Base-by-base conservation (phyloP, 1,140 invertebrate species). In the Sitophilus oryzae region DNA sequence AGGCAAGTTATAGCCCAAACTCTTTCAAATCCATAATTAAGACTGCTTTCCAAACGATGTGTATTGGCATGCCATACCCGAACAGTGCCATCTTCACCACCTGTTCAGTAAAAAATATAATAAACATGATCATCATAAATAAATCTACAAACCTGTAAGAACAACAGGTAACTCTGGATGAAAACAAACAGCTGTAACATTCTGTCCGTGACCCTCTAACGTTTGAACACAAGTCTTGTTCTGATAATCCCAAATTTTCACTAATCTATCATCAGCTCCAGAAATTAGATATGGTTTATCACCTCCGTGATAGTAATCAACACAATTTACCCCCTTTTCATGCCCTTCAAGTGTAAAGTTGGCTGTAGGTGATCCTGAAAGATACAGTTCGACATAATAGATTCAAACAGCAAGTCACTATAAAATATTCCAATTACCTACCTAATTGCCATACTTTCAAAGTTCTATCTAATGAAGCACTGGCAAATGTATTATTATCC, bases 241-340 rank as follows among this genome's bases (percentile, higher is more conserved):
- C 71, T 98, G 90, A 72, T 99, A 99, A 71, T 99, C 97, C 97
- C 97, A 99, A 60, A 99, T 98, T 76, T 98, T 99, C 0, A 98
- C 93, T 1, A 93, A 78, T 37, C 91, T 83, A 72, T 99, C 97
- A 73, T 99, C 97, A 40, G 96, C 96, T 14, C 96, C 97, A 48
- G 96, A 99, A 66, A 99, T 98, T 16, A 99, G 77, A 71, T 99
- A 99, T 0, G 97, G 97, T 67, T 99, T 99, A 67, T 99, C 97
- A 43, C 67, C 96, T n/a, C 93, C 94, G 69, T 97, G 90, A 71
- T 98, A 99, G 71, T 99, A 99, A 73, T 99, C 96, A 0, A 99
- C 92, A 74, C 96, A 98, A 71, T 99, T 99, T 0, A 99, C 93
- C 52, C 96, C 96, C 71, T 98, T 98, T 61, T 98, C 95, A 65